Conservation (phyloP, 2,797 vertebrate genomes). For the Hoplostethus mediterraneus region DNA sequence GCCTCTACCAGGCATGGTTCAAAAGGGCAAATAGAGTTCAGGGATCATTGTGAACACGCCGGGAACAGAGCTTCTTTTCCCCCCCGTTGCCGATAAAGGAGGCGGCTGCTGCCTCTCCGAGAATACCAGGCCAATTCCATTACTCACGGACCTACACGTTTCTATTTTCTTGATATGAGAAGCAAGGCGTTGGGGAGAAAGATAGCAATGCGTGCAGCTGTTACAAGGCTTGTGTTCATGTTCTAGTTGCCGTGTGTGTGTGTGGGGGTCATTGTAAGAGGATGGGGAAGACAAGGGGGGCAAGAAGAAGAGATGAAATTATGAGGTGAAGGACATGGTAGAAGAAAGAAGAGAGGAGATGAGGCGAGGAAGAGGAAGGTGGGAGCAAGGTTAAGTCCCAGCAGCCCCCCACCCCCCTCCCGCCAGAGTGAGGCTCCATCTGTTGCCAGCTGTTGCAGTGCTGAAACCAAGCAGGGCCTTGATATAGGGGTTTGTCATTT, state of each 20-base stretch:
- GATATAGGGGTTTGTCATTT: constrained; percentile 52
- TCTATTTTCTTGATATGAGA: constrained; percentile 54
- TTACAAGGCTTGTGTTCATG: constrained; percentile 24
- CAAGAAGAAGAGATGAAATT: constrained; percentile 25
- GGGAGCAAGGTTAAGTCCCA: constrained; percentile 74
- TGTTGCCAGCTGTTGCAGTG: constrained; percentile 75
- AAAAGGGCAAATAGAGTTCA: constrained; percentile 61
- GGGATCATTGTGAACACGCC: constrained; percentile 58
- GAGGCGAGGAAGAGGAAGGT: constrained; percentile 45
- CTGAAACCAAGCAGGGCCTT: constrained; percentile 53
- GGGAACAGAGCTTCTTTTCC: constrained; percentile 45
- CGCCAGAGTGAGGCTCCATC: constrained; percentile 60
- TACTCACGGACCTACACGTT: constrained; percentile 53
- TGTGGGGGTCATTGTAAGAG: constrained; percentile 43
- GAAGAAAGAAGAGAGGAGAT: constrained; percentile 29
- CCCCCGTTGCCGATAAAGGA: background rate
- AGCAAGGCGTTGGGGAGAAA: constrained; percentile 18
- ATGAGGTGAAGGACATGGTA: constrained; percentile 7
- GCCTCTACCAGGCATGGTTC: constrained; percentile 38
- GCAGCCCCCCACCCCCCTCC: constrained; percentile 45
- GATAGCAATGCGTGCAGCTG: constrained; percentile 27
- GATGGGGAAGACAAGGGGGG: constrained; percentile 8
- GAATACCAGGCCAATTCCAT: constrained; percentile 43
- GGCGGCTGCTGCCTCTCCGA: constrained; percentile 19
- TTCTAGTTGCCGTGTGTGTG: background rate